These are phyloP conservation scores for Brachypteracias leptosomus DNA, from an alignment of 2,113 vertebrate species.

Conservation along the genomic window DNA sequence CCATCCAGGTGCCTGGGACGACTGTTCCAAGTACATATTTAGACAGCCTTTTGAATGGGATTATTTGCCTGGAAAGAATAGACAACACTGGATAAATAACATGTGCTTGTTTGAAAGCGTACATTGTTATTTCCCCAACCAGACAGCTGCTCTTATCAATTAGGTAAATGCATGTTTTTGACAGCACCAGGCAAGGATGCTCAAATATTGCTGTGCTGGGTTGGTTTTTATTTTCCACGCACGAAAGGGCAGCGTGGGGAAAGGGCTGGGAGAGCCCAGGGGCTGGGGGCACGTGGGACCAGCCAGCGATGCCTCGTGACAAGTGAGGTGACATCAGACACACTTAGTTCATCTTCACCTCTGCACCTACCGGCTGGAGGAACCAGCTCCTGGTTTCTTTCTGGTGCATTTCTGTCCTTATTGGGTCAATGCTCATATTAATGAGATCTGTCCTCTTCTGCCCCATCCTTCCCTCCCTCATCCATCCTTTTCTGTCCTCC, in stretches of 20 bases:
- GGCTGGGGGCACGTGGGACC: not conserved
- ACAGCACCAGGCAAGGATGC: not conserved
- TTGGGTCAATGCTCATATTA: not conserved
- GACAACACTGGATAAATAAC: not conserved
- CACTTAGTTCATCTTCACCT: rapidly evolving
- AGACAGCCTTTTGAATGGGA: not conserved
- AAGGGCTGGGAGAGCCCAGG: rapidly evolving
- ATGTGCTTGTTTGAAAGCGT: not conserved
- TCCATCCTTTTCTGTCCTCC: not conserved
- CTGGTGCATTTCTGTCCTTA: rapidly evolving
- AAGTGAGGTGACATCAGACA: not conserved
- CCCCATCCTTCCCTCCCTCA: not conserved
- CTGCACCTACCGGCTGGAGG: rapidly evolving
- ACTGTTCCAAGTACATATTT: not conserved
- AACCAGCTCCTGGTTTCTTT: rapidly evolving
- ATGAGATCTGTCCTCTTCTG: not conserved
- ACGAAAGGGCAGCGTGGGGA: not conserved
- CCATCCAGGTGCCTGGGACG: not conserved
- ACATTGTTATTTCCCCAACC: not conserved
- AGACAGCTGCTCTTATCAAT: not conserved
- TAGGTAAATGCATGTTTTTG: not conserved
- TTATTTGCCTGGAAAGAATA: slow-evolving; percentile 1
- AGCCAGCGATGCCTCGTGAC: not conserved
- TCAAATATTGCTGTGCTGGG: not conserved
- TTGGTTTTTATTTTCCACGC: too few species aligned